Evolutionary conservation across 2,113 vertebrate genomes (phyloP), one percentile per base, ranked within the genome.

Genomic region (Nansenia antarctica): DNA sequence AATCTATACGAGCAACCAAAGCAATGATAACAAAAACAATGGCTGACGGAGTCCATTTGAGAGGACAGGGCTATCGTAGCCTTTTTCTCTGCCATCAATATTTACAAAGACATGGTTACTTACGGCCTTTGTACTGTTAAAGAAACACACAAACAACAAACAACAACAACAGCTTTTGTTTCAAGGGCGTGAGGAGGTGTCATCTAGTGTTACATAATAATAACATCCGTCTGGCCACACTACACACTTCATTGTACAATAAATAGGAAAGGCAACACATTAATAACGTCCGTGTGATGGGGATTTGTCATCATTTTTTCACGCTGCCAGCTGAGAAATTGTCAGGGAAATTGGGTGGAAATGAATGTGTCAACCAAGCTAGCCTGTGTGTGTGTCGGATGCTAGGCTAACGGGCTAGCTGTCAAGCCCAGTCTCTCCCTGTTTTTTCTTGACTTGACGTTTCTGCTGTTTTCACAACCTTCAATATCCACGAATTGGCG

Each of bases 121-220:
- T n/a, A n/a, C n/a, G 68, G 22, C 62, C 79, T 65, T 2, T n/a
- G n/a, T n/a, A n/a, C n/a, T n/a, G n/a, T n/a, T n/a, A n/a, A n/a
- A n/a, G 69, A 31, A 42, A 30, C 57, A 22, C 79, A 34, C 77
- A 39, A 24, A 72, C 66, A 77, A 77, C 84, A 85, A 82, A 88
- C 8, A 81, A 68, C 30, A 85, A 79, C 80, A 75, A 68, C 67
- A 82, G 85, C 87, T 89, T 88, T 87, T 89, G 84, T 87, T 91
- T 88, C 87, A 89, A 91, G 89, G 88, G 87, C 89, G 87, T 87
- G 87, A 79, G 87, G 87, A 79, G 87, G 87, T 82, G 88, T 86
- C 88, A 81, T 88, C 85, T 76, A 77, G 70, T 62, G 87, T 92
- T 91, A 92, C 88, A 90, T 92, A 91, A 92, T 87, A 81, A 84